Evolutionary conservation across 2,888 invertebrate genomes (phyloP).

Genomic region (Nasonia oneida): DNA sequence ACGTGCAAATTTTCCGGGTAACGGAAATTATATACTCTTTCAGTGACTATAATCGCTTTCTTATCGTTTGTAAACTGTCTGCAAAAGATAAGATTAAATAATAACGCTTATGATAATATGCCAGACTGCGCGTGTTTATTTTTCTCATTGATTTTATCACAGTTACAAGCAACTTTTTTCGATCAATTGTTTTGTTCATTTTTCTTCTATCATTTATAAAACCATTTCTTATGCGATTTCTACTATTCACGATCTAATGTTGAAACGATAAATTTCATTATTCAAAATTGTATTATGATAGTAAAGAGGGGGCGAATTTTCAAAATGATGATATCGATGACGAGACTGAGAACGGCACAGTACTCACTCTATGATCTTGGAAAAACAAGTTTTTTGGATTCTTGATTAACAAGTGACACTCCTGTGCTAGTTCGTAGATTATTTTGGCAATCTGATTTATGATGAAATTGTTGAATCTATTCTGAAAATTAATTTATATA

Average conservation of each 20-base stretch:
- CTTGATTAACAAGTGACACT: constrained; percentile 62
- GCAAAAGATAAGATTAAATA: not conserved
- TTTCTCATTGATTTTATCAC: too few relatives aligned
- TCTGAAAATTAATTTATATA: not conserved
- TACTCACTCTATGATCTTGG: constrained; percentile 64
- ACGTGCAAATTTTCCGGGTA: not conserved
- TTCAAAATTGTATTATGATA: constrained; percentile 7
- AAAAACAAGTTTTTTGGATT: constrained; percentile 73
- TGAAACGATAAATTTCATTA: not conserved
- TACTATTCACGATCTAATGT: not conserved
- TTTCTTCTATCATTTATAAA: not conserved
- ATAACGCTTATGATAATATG: not conserved
- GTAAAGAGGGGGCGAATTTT: not conserved
- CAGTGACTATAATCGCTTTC: not conserved
- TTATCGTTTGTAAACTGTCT: not conserved
- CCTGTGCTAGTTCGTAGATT: constrained; percentile 70
- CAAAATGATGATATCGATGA: constrained; percentile 76
- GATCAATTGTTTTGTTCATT: too few relatives aligned
- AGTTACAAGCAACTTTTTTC: too few relatives aligned
- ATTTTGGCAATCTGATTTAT: constrained; percentile 74
- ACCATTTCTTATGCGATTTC: not conserved
- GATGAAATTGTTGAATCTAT: constrained; percentile 3
- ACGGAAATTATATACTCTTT: not conserved
- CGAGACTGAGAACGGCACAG: constrained; percentile 75
- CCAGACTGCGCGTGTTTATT: too few relatives aligned